These are phyloP conservation scores for Megalops atlanticus DNA, from an alignment of 2,113 vertebrate species.

Conservation along the genomic window DNA sequence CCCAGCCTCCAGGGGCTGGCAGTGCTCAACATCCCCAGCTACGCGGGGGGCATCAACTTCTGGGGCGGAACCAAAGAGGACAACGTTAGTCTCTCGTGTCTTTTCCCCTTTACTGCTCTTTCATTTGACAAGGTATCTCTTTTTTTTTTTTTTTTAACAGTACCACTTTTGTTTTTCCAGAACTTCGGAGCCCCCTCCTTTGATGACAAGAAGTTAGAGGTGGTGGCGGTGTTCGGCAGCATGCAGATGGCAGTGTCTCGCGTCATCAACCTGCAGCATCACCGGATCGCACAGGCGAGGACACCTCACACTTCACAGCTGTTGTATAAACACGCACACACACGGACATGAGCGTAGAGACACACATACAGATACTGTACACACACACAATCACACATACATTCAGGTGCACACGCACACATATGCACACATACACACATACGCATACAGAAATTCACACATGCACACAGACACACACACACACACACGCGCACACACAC, in stretches of 20 bases:
- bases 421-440: neutral
- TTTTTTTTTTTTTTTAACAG: neutral
- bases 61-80: slow-evolving; percentile 95
- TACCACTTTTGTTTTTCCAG: slow-evolving; percentile 55
- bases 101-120: neutral
- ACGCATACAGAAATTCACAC: neutral
- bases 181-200: slow-evolving; percentile 95
- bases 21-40: slow-evolving; percentile 95
- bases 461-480: neutral
- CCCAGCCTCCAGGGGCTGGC: slow-evolving; percentile 95
- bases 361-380: neutral
- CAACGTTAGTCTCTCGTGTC: slow-evolving; percentile 73
- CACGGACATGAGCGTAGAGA: neutral
- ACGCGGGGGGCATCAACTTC: slow-evolving; percentile 95
- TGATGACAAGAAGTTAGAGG: slow-evolving; percentile 93
- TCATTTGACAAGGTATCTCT: neutral
- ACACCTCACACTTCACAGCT: no score
- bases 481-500: neutral
- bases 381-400: slow-evolving; percentile 12
- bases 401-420: slow-evolving; percentile 13
- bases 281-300: slow-evolving; percentile 90
- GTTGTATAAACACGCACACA: neutral
- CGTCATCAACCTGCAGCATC: slow-evolving; percentile 93
- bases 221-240: slow-evolving; percentile 94
- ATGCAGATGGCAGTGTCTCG: slow-evolving; percentile 96